Percentiles rank a stretch among this genome's conserved stretches.
phyloP scores from a whole-genome alignment of 2,113 vertebrate species.

The Misgurnus mizolepis region DNA sequence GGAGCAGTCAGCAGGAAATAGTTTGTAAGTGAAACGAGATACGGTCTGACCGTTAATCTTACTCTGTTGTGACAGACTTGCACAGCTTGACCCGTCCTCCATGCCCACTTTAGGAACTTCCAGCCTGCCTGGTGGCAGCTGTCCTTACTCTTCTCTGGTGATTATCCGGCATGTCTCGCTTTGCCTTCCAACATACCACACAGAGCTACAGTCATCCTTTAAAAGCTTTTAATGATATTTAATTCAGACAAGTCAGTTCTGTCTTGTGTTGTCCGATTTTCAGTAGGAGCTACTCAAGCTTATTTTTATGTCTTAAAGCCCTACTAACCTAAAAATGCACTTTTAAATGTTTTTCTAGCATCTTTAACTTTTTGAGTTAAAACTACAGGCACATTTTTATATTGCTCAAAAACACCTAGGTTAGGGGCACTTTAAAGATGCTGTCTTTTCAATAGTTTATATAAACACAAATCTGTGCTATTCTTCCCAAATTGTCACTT shows the following conservation, averaged over 20 bases:
- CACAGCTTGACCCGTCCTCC: slow-evolving; percentile 41
- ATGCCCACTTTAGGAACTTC: slow-evolving; percentile 38
- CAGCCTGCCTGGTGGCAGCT: slow-evolving; percentile 53
- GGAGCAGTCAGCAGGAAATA: slow-evolving; percentile 28
- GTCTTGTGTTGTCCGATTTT: slow-evolving; percentile 10
- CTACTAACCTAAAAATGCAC: too few relatives aligned
- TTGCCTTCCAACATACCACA: slow-evolving; percentile 52
- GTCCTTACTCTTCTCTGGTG: slow-evolving; percentile 46
- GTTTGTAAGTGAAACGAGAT: slow-evolving; percentile 37
- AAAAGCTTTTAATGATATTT: slow-evolving; percentile 53
- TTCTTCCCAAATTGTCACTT: neutral
- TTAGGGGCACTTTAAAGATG: too few relatives aligned
- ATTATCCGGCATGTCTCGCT: slow-evolving; percentile 50
- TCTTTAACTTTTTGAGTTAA: too few relatives aligned
- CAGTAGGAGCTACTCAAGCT: neutral
- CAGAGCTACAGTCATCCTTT: slow-evolving; percentile 46
- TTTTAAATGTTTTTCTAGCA: too few relatives aligned
- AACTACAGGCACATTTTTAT: too few relatives aligned
- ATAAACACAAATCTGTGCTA: neutral
- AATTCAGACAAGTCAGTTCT: slow-evolving; percentile 50
- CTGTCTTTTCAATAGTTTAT: too few relatives aligned
- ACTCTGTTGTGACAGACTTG: slow-evolving; percentile 54
- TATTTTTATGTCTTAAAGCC: too few relatives aligned
- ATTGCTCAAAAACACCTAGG: too few relatives aligned
- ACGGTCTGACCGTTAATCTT: slow-evolving; percentile 43